These are phyloP conservation scores for Galaxias olidus DNA, from an alignment of 2,797 vertebrate species.

Conservation along the genomic window DNA sequence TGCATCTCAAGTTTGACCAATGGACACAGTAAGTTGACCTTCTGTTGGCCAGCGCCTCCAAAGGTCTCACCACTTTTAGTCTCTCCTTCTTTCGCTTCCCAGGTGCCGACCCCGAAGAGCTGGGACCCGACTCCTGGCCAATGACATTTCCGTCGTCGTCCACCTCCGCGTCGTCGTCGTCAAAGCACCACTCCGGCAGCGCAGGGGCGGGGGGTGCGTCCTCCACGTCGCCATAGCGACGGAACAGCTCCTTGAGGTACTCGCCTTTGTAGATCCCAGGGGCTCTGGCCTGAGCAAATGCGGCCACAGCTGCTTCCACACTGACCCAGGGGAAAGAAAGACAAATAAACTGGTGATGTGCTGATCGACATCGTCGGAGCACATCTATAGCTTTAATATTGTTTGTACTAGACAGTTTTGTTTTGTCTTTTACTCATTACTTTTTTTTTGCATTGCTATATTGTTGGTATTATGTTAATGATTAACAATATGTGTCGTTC, in stretches of 20 bases:
- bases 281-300: slow-evolving; percentile 88
- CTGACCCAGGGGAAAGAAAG: slow-evolving; percentile 64
- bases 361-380: too few relatives aligned
- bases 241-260: slow-evolving; percentile 97
- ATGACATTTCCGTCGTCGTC: slow-evolving; percentile 82
- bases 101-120: slow-evolving; percentile 85
- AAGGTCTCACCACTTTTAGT: slow-evolving; percentile 86
- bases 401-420: background rate
- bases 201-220: slow-evolving; percentile 87
- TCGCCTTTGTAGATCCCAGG: slow-evolving; percentile 99
- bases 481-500: too few relatives aligned
- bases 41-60: background rate
- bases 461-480: background rate
- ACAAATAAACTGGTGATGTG: background rate
- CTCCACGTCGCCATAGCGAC: slow-evolving; percentile 91
- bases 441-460: too few relatives aligned
- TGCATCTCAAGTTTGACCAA: background rate
- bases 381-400: background rate
- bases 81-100: slow-evolving; percentile 92
- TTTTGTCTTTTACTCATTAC: too few relatives aligned
- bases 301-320: slow-evolving; percentile 91
- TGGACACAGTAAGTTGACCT: slow-evolving; percentile 35
- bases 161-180: slow-evolving; percentile 83
- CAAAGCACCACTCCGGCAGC: slow-evolving; percentile 96
- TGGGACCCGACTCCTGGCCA: slow-evolving; percentile 87